These are phyloP conservation scores for Scomberomorus guttatus DNA, from an alignment of 2,797 vertebrate genomes.

Conservation along the genomic window DNA sequence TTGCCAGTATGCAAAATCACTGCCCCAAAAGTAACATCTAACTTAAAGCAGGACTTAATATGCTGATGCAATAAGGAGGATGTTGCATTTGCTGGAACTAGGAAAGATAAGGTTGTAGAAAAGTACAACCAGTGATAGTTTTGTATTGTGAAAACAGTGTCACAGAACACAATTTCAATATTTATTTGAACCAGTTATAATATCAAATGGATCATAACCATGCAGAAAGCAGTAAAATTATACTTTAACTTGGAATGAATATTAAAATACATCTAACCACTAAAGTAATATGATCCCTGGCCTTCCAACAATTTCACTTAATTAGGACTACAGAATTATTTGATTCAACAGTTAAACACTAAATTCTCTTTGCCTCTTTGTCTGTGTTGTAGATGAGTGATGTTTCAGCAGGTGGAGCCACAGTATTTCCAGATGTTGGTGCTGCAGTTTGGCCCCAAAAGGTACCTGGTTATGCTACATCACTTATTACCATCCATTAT, in stretches of 20 bases:
- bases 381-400: conserved; percentile 93
- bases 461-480: conserved; percentile 77
- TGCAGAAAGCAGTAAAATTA: neutral
- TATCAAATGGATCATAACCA: neutral
- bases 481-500: neutral
- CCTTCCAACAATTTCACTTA: neutral
- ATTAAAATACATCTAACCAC: neutral
- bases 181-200: neutral
- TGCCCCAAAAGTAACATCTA: neutral
- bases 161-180: neutral
- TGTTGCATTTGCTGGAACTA: neutral
- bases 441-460: conserved; percentile 96
- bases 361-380: conserved; percentile 1
- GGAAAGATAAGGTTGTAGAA: neutral
- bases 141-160: neutral
- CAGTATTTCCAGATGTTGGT: conserved; percentile 98
- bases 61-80: neutral
- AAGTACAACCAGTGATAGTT: neutral
- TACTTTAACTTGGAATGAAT: neutral
- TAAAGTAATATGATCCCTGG: neutral
- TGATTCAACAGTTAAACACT: neutral
- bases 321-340: neutral
- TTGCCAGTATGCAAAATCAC: neutral
- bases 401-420: conserved; percentile 96
- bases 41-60: neutral